Evolutionary conservation across 2,888 invertebrate genomes (phyloP), one percentile per base, ranked within the genome.

Genomic region (Trypoxylon attenuatum): DNA sequence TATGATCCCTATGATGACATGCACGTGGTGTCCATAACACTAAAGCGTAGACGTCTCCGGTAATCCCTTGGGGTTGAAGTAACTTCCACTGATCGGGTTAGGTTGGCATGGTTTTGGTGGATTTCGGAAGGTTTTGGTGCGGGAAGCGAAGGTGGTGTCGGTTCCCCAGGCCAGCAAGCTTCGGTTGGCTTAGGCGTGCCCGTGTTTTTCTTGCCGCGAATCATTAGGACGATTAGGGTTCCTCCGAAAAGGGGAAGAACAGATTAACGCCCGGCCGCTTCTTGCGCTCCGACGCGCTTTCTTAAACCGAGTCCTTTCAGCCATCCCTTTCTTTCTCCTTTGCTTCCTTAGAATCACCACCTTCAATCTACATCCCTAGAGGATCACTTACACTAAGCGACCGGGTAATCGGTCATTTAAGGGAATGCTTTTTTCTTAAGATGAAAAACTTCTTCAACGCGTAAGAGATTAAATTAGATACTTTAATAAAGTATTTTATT

Each of bases 171-270:
- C 68, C 69, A 76, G 79, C 77, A 77, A 80, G 78, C 78, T 80
- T 79, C 71, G 78, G 84, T 84, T 84, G 83, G 82, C 84, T 84
- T 82, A 84, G 83, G 80, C 80, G 78, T 78, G 81, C 76, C 76
- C 68, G 78, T 85, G 85, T 85, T 85, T 85, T 85, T 85, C 85
- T 85, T 85, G 82, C 84, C 83, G 84, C 84, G 84, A 84, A 85
- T 85, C 84, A 85, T 85, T 85, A 85, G 85, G 80, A 82, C 84
- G 85, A 85, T 85, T 85, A 85, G 83, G 83, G 82, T 78, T 81
- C 79, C 78, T 76, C 74, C 75, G 71, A 80, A 80, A 82, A 79
- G 82, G 85, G 84, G 80, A 79, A 76, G 80, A 83, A 82, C 84
- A 82, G 84, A 85, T 85, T 85, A 85, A 69, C 75, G 54, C 56